These are phyloP conservation scores for Caenorhabditis tropicalis DNA, from an alignment of 1,140 invertebrate species.

Conservation along the genomic window DNA sequence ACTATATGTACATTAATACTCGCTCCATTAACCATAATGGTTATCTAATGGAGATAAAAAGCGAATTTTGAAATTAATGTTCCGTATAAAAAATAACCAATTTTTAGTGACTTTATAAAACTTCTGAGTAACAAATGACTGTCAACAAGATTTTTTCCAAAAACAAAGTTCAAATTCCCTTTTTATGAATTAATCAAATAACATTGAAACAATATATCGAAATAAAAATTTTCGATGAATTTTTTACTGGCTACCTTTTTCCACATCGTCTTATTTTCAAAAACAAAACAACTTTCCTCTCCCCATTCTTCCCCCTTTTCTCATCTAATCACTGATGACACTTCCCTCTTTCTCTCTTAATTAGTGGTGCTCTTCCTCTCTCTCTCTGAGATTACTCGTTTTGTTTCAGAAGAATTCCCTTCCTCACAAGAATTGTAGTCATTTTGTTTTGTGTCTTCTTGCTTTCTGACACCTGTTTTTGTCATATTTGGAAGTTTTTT, in stretches of 20 bases:
- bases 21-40: too few relatives aligned
- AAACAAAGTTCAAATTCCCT: neutral
- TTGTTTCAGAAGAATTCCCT: neutral
- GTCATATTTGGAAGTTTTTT: neutral
- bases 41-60: too few relatives aligned
- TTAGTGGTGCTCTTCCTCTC: neutral
- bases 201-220: too few relatives aligned
- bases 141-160: too few relatives aligned
- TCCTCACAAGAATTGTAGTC: neutral
- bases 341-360: conserved; percentile 24
- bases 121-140: too few relatives aligned
- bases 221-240: too few relatives aligned
- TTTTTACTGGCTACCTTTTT: neutral
- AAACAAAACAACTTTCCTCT: neutral
- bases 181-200: too few relatives aligned
- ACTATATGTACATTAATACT: too few relatives aligned
- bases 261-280: neutral
- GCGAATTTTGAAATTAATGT: too few relatives aligned
- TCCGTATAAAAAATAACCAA: too few relatives aligned
- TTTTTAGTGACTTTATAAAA: too few relatives aligned
- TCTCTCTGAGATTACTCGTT: neutral
- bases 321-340: conserved; percentile 37
- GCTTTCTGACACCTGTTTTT: neutral
- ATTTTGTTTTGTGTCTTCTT: neutral
- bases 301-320: neutral